These are phyloP conservation scores for Drosophila nigrodunni DNA, from an alignment of 1,140 invertebrate genomes.

Conservation along the genomic window DNA sequence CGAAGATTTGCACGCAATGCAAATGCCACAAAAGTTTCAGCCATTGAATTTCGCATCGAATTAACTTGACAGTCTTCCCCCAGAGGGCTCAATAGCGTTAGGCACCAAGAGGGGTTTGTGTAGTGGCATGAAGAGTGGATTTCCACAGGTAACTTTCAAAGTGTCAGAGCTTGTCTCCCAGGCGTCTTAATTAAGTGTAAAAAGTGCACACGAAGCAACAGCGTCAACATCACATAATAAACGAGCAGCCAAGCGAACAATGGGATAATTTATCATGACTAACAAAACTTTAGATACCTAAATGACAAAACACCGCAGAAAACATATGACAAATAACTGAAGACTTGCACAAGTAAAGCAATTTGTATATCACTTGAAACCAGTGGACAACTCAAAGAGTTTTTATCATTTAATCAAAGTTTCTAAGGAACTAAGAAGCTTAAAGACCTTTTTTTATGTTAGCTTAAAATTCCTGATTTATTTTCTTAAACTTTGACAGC, in stretches of 20 bases:
- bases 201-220: constrained; percentile 17
- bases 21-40: constrained; percentile 48
- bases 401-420: too few relatives aligned
- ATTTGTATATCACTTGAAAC: too few relatives aligned
- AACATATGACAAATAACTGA: too few relatives aligned
- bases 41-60: constrained; percentile 54
- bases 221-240: constrained; percentile 1
- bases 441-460: too few relatives aligned
- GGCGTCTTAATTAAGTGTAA: constrained; percentile 64
- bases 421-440: too few relatives aligned
- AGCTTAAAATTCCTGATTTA: too few relatives aligned
- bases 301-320: too few relatives aligned
- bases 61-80: constrained; percentile 26
- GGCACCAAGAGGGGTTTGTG: neutral
- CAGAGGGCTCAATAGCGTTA: neutral
- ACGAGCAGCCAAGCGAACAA: neutral
- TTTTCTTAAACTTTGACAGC: too few relatives aligned
- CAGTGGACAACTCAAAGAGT: too few relatives aligned
- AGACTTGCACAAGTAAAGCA: too few relatives aligned
- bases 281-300: too few relatives aligned
- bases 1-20: neutral
- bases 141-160: neutral
- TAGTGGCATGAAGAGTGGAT: neutral
- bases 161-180: constrained; percentile 26
- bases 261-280: neutral